Conservation (phyloP, 64 coral and sea anemone species). For the Anthopleura sola region DNA sequence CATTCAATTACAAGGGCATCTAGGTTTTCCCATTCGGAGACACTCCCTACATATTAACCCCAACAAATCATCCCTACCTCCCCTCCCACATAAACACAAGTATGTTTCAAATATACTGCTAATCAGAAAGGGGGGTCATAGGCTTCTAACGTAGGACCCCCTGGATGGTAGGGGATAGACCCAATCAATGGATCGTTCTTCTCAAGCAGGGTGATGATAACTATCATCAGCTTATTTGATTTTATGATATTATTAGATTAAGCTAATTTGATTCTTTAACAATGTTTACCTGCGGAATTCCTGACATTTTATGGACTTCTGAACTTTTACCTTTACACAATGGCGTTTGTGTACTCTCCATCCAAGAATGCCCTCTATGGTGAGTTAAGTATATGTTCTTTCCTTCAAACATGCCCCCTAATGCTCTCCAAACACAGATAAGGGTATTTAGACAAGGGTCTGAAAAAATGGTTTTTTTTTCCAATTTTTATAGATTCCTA, state of each 20-base stretch:
- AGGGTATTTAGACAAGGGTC: background rate
- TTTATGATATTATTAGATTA: background rate
- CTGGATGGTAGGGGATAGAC: no score
- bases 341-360: constrained; percentile 96
- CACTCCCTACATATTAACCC: no score
- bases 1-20: no score
- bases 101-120: no score
- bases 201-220: background rate
- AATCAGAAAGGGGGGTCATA: no score
- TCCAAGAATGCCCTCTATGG: constrained; percentile 94
- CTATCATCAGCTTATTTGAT: background rate
- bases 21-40: no score
- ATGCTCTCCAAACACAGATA: no score
- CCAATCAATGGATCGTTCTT: background rate
- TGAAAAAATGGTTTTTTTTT: background rate
- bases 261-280: constrained; percentile 40
- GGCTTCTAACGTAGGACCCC: no score
- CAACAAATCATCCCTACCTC: no score
- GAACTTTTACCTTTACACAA: constrained; percentile 93
- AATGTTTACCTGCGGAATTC: constrained; percentile 79
- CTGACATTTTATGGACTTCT: constrained; percentile 90
- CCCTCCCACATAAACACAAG: no score
- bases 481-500: constrained; percentile 67
- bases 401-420: no score
- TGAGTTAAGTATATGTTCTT: background rate